phyloP scores from a whole-genome alignment of 2,113 vertebrate species.

The Sula dactylatra region DNA sequence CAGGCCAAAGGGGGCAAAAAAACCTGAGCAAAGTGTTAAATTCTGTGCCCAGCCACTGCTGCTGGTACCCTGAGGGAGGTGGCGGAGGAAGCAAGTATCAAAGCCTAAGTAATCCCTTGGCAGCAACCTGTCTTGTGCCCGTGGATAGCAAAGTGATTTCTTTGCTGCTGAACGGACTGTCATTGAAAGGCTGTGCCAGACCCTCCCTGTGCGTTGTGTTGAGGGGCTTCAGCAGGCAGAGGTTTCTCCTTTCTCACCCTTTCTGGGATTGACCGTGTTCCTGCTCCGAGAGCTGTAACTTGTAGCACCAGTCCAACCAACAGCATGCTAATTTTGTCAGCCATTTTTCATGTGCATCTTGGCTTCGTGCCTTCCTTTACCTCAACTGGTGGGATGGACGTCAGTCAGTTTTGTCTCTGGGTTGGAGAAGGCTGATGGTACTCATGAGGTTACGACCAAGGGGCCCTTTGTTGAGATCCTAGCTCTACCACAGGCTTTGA shows the following conservation, averaged over 20 bases:
- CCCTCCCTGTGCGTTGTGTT: rapidly evolving
- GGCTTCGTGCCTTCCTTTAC: background rate
- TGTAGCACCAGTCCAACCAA: background rate
- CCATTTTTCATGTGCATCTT: background rate
- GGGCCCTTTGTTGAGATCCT: background rate
- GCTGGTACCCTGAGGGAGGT: background rate
- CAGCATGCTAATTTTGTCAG: rapidly evolving
- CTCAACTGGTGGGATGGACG: background rate
- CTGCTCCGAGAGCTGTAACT: background rate
- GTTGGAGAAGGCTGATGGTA: background rate
- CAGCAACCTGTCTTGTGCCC: background rate
- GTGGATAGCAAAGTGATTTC: background rate
- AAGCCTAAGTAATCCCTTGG: background rate
- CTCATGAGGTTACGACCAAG: background rate
- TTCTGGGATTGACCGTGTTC: background rate
- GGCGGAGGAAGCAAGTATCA: background rate
- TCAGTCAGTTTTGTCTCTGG: background rate
- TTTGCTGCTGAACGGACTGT: background rate
- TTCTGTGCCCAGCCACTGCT: background rate
- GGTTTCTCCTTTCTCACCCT: background rate
- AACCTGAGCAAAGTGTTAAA: background rate
- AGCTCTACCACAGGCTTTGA: background rate
- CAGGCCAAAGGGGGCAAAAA: background rate
- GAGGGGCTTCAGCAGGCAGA: background rate
- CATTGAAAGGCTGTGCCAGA: background rate